Conservation (phyloP, 2,888 invertebrate species). For the Byasa hedistus region DNA sequence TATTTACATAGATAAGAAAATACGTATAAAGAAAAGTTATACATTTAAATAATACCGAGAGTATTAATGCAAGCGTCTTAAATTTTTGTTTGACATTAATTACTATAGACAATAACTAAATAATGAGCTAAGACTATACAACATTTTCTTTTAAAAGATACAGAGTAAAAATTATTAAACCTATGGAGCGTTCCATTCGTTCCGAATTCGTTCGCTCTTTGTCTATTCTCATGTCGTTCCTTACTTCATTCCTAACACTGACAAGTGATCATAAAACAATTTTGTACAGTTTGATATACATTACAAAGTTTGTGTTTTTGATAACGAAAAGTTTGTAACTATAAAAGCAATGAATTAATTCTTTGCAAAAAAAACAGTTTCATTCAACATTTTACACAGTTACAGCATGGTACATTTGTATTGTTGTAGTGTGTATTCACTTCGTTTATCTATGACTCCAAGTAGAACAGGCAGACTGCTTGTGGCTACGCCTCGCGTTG, state of each 20-base stretch:
- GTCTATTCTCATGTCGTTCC: conserved; percentile 7
- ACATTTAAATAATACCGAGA: conserved; percentile 2
- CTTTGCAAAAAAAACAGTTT: neutral
- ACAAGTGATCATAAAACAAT: too few relatives aligned
- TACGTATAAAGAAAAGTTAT: neutral
- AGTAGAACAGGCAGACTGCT: conserved; percentile 19
- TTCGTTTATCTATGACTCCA: conserved; percentile 26
- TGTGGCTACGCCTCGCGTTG: conserved; percentile 32
- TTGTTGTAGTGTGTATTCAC: conserved; percentile 5
- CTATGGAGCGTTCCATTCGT: neutral
- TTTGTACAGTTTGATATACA: conserved; percentile 5
- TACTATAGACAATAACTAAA: conserved; percentile 7
- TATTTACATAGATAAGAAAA: conserved; percentile 1
- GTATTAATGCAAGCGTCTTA: conserved; percentile 12
- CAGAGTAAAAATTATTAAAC: neutral
- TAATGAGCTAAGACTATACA: neutral
- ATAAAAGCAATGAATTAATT: conserved; percentile 13
- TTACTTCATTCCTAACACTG: neutral
- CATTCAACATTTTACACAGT: neutral
- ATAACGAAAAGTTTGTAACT: too few relatives aligned
- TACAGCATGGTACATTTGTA: neutral
- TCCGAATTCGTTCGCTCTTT: conserved; percentile 17
- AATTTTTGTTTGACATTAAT: conserved; percentile 18
- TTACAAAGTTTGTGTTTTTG: neutral
- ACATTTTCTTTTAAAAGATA: neutral